phyloP scores from a whole-genome alignment of 2,888 invertebrate genomes.

The Brenthis hecate region DNA sequence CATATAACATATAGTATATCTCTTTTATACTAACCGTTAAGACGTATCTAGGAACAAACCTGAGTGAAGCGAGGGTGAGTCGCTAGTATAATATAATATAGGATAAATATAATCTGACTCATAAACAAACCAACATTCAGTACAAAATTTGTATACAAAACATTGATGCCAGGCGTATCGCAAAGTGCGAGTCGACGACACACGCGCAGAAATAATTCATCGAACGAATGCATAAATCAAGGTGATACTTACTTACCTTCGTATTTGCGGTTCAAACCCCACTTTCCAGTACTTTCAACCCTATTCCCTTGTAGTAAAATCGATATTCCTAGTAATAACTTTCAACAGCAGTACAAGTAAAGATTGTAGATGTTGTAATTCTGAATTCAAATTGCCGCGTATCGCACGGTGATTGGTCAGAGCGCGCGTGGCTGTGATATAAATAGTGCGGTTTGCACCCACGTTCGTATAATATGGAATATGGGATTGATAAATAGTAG shows the following conservation, averaged over 20 bases:
- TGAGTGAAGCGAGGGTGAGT: no score
- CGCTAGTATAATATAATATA: no score
- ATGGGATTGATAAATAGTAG: constrained; percentile 54
- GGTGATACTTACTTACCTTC: constrained; percentile 60
- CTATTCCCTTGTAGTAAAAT: constrained; percentile 35
- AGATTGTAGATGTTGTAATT: constrained; percentile 62
- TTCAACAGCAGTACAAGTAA: constrained; percentile 45
- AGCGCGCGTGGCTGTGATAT: constrained; percentile 73
- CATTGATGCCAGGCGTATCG: constrained; percentile 53
- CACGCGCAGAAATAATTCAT: constrained; percentile 73
- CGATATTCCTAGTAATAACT: constrained; percentile 18
- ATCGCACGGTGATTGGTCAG: constrained; percentile 78
- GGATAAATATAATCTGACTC: not conserved
- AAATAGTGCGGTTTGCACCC: constrained; percentile 75
- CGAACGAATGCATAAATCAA: constrained; percentile 79
- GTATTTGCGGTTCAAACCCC: constrained; percentile 16
- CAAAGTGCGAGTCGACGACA: constrained; percentile 64
- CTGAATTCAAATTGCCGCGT: constrained; percentile 77
- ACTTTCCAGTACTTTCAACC: constrained; percentile 28
- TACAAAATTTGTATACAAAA: constrained; percentile 7
- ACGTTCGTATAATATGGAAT: constrained; percentile 64
- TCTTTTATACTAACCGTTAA: no score
- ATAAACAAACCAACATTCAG: constrained; percentile 36
- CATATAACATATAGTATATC: no score
- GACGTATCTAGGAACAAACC: no score